Evolutionary conservation across 2,113 vertebrate species (phyloP).

Genomic region (Syngnathus typhle): DNA sequence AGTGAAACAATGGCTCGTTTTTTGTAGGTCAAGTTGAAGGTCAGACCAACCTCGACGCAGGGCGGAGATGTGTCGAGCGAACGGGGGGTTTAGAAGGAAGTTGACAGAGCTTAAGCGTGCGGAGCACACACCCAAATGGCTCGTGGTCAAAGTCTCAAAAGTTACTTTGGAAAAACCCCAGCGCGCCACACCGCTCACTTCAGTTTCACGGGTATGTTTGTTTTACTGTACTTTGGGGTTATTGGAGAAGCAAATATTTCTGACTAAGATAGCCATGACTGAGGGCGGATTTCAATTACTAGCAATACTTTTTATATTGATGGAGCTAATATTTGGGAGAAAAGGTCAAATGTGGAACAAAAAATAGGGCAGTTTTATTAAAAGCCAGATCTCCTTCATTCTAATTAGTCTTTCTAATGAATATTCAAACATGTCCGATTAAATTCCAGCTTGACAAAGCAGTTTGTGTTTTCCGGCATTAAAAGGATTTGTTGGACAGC

Average conservation of each 20-base stretch:
- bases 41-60: conserved; percentile 35
- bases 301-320: conserved; percentile 3
- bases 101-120: conserved; percentile 72
- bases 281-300: conserved; percentile 16
- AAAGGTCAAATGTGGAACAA: conserved; percentile 5
- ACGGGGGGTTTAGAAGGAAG: conserved; percentile 64
- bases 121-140: conserved; percentile 57
- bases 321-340: neutral
- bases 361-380: neutral
- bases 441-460: no score
- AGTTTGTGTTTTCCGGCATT: no score
- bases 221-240: conserved; percentile 32
- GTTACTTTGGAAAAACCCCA: conserved; percentile 11
- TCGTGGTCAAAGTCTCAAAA: conserved; percentile 32
- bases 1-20: conserved; percentile 2
- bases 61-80: conserved; percentile 48
- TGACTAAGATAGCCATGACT: conserved; percentile 19
- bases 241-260: conserved; percentile 29
- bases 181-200: conserved; percentile 30
- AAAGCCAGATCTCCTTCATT: neutral
- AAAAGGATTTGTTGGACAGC: no score
- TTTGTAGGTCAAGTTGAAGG: conserved; percentile 4
- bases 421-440: no score
- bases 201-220: conserved; percentile 44
- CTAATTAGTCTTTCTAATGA: neutral